Base-by-base conservation (phyloP, 2,113 vertebrate species). In the Oenanthe melanoleuca region DNA sequence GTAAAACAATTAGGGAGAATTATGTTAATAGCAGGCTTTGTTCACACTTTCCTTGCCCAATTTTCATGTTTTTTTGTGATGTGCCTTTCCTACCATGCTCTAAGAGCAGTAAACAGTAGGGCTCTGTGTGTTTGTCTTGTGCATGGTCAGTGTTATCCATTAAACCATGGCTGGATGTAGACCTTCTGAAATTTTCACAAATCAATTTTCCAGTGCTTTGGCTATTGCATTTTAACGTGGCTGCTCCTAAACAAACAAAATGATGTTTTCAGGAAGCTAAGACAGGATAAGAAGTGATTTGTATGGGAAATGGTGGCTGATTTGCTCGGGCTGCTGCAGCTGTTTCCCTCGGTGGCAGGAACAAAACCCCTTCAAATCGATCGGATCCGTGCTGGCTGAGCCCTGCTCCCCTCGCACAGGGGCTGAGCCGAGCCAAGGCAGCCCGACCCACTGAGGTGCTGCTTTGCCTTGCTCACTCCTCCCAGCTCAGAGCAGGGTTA, bases 1-100 rank as follows among this genome's bases (percentile, higher is more conserved):
- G 64, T 96, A 94, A 96, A 96, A 96, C 92, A 96, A 96, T 97
- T 96, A 95, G 80, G 61, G 72, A 60, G 86, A 95, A 96, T 96
- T 95, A 93, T 90, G 94, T 93, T 94, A 96, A 95, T 92, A 90
- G 60, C 42, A 81, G 92, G 64, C 61, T 95, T 94, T 96, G 77
- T 96, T 96, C 90, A 72, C 86, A 90, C 88, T 94, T 93, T 85
- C 89, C 49, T 93, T 88, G 79, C 75, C 69, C 57, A 64, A 12
- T 93, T 83, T 88, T 84, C 19, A 6, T 34, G 14, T 86, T 64
- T 50, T 50, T 53, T 53, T 45, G 34, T 85, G 59, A 42, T 3
- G 5, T 67, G 71, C 60, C 55, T 94, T 95, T 94, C 56, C 50
- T 92, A 74, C 59, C 59, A 23, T 83, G 85, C 75, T 94, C 34